phyloP scores from a whole-genome alignment of 2,113 vertebrate genomes.

The Martes martes region DNA sequence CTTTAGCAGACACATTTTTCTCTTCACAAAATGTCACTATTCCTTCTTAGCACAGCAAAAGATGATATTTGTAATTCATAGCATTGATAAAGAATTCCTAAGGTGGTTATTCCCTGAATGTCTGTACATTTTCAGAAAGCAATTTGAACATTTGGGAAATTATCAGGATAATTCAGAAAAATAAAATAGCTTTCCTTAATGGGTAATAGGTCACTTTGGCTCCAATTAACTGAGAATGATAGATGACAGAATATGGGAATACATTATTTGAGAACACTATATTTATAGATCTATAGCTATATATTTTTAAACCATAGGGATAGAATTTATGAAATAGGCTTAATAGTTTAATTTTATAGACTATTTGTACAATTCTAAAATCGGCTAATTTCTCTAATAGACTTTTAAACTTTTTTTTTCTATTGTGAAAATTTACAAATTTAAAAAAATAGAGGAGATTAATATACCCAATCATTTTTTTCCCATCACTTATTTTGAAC shows the following conservation, averaged over 20 bases:
- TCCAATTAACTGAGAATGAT: neutral
- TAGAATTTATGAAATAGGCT: neutral
- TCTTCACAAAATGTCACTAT: conserved; percentile 17
- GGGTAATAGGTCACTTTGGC: neutral
- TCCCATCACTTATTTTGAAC: neutral
- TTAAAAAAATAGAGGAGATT: neutral
- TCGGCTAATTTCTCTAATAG: neutral
- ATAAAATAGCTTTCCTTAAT: neutral
- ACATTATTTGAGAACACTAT: neutral
- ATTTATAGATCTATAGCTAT: neutral
- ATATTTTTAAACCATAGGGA: neutral
- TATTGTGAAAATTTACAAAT: neutral
- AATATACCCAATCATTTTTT: neutral
- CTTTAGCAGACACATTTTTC: neutral
- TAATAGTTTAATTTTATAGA: neutral
- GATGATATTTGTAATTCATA: neutral
- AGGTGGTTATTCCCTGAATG: neutral
- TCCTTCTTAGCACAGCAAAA: neutral
- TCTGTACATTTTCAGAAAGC: neutral
- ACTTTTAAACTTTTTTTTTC: neutral
- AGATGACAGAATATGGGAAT: neutral
- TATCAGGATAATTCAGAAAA: neutral
- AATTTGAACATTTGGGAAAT: neutral
- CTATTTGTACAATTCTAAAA: neutral
- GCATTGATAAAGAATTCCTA: neutral